Percentiles rank a stretch among this genome's conserved stretches.
Conservation (phyloP, 2,888 invertebrate genomes). For the Plebejus argus region DNA sequence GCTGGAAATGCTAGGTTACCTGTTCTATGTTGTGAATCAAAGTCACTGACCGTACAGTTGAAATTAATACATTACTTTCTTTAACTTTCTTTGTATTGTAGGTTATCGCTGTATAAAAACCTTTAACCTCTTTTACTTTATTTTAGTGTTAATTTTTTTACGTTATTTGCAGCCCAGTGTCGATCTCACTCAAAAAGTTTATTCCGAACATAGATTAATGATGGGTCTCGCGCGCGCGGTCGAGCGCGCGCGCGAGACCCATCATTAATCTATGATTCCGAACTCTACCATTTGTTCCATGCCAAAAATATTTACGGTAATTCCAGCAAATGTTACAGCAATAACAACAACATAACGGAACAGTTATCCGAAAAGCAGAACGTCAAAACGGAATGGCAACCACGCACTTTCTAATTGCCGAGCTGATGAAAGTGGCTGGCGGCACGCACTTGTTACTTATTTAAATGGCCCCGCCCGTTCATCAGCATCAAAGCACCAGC, state of each 20-base stretch:
- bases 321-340: background rate
- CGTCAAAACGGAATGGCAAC: conserved; percentile 31
- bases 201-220: no score
- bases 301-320: background rate
- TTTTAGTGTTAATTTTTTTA: background rate
- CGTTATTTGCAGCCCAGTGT: background rate
- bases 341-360: background rate
- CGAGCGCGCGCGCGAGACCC: no score
- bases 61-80: conserved; percentile 11
- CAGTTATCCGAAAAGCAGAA: conserved; percentile 33
- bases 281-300: no score
- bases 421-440: conserved; percentile 40
- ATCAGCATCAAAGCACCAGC: background rate
- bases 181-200: no score
- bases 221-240: no score
- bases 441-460: conserved; percentile 27
- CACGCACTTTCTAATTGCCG: conserved; percentile 42
- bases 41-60: background rate
- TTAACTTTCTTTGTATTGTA: background rate
- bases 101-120: background rate
- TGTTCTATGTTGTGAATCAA: background rate
- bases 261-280: no score
- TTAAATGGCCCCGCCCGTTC: conserved; percentile 22
- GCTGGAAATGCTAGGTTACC: background rate
- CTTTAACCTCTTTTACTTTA: background rate